Evolutionary conservation across 1,140 invertebrate species (phyloP).

Genomic region (Zaprionus nigranus): DNA sequence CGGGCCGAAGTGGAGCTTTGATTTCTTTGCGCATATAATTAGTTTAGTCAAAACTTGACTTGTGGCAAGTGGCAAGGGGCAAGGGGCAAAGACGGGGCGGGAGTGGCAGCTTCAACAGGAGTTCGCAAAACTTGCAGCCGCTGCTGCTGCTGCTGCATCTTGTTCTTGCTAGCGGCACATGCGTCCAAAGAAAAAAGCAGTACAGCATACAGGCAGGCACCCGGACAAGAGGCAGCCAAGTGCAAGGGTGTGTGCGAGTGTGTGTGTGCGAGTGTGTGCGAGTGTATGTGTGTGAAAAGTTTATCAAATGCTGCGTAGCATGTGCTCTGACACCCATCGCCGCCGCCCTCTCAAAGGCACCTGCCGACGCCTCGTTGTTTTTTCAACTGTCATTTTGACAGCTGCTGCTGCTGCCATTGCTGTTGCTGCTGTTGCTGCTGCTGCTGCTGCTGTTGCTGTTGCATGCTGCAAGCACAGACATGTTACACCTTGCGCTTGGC

Average conservation of each 20-base stretch:
- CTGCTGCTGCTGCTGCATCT: neutral
- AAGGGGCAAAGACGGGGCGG: neutral
- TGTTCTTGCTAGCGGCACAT: slow-evolving; percentile 15
- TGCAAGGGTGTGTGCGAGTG: slow-evolving; percentile 6
- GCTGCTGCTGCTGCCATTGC: slow-evolving; percentile 52
- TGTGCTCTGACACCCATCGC: slow-evolving; percentile 11
- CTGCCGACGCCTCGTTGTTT: slow-evolving; percentile 58
- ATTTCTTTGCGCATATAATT: slow-evolving; percentile 71
- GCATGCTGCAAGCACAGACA: slow-evolving; percentile 47
- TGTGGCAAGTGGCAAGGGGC: slow-evolving; percentile 10
- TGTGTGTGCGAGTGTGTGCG: neutral
- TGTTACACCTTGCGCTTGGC: slow-evolving; percentile 51
- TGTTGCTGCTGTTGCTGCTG: slow-evolving; percentile 9
- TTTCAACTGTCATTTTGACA: slow-evolving; percentile 79
- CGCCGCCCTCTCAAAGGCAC: neutral
- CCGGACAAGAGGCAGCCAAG: slow-evolving; percentile 17
- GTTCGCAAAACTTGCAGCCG: slow-evolving; percentile 26
- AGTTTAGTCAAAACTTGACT: slow-evolving; percentile 71
- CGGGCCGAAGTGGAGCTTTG: slow-evolving; percentile 39
- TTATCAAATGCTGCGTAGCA: slow-evolving; percentile 54
- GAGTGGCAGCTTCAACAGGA: neutral
- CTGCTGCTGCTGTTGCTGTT: slow-evolving; percentile 26
- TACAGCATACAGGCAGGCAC: slow-evolving; percentile 47
- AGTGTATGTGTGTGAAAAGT: slow-evolving; percentile 58
- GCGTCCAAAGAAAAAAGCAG: slow-evolving; percentile 4